Evolutionary conservation across 2,888 invertebrate species (phyloP).

Genomic region (Orthosia gothica): DNA sequence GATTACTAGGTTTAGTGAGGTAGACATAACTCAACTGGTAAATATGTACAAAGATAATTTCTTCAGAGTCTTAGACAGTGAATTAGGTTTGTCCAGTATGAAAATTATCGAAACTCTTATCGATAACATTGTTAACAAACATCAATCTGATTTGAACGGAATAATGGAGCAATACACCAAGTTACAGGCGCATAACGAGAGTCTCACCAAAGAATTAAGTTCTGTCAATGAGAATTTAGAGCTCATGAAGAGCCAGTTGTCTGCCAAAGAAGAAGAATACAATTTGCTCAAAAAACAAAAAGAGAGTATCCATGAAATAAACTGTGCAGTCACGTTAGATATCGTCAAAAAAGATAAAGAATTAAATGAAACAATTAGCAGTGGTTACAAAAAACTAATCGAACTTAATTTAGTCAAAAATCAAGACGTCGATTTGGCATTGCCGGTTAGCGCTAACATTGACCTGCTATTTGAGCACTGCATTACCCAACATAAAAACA

Average conservation of each 20-base stretch:
- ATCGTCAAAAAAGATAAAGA: conserved; percentile 81
- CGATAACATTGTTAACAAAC: conserved; percentile 71
- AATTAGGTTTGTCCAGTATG: conserved; percentile 75
- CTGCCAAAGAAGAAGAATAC: conserved; percentile 80
- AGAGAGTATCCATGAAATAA: conserved; percentile 82
- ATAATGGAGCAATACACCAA: conserved; percentile 71
- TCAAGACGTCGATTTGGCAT: conserved; percentile 70
- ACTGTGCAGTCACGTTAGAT: conserved; percentile 83
- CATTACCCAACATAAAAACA: conserved; percentile 64
- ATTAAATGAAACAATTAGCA: conserved; percentile 73
- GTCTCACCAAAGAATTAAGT: conserved; percentile 73
- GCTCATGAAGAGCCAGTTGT: conserved; percentile 76
- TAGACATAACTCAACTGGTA: conserved; percentile 64
- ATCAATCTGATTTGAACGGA: conserved; percentile 71
- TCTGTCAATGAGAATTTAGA: conserved; percentile 75
- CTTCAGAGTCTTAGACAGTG: conserved; percentile 77
- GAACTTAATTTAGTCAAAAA: conserved; percentile 72
- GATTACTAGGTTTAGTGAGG: conserved; percentile 53
- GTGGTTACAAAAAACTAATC: conserved; percentile 75
- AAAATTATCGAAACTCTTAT: conserved; percentile 77
- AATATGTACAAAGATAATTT: conserved; percentile 77
- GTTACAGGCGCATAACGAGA: conserved; percentile 73
- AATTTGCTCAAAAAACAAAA: conserved; percentile 80
- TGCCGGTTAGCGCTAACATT: conserved; percentile 73
- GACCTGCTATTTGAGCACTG: conserved; percentile 75